Evolutionary conservation across 2,113 vertebrate species (phyloP).

Genomic region (Centrocercus urophasianus): DNA sequence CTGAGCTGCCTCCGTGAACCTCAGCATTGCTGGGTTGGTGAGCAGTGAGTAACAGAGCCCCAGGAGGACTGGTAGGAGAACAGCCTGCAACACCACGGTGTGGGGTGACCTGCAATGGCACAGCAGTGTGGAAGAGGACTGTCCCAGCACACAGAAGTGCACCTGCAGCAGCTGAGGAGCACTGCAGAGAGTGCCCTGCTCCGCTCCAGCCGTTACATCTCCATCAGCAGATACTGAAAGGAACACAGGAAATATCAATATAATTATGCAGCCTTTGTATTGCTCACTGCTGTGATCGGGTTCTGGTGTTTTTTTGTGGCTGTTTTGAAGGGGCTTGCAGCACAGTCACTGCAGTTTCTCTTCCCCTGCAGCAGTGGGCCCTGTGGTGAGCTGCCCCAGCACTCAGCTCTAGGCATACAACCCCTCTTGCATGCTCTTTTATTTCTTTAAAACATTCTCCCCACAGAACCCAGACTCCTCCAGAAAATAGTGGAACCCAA

Average conservation of each 20-base stretch:
- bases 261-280: background rate
- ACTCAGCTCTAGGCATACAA: background rate
- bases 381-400: background rate
- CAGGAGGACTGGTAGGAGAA: background rate
- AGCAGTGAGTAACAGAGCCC: fast-evolving
- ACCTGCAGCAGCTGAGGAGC: background rate
- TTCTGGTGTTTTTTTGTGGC: background rate
- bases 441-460: background rate
- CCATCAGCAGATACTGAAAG: background rate
- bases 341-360: background rate
- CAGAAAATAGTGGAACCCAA: background rate
- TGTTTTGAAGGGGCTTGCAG: background rate
- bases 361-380: background rate
- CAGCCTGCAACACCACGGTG: background rate
- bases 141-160: too few relatives aligned
- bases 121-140: background rate
- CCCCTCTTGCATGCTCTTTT: background rate
- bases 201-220: fast-evolving
- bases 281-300: fast-evolving
- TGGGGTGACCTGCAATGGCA: background rate
- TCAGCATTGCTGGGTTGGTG: background rate
- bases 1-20: too few relatives aligned
- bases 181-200: background rate
- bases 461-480: background rate
- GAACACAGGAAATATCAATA: background rate